A percentile compares a stretch with the other conserved stretches of the same genome.
Evolutionary conservation across 2,797 vertebrate species (phyloP).

Genomic region (Phrynocephalus guinanensis): DNA sequence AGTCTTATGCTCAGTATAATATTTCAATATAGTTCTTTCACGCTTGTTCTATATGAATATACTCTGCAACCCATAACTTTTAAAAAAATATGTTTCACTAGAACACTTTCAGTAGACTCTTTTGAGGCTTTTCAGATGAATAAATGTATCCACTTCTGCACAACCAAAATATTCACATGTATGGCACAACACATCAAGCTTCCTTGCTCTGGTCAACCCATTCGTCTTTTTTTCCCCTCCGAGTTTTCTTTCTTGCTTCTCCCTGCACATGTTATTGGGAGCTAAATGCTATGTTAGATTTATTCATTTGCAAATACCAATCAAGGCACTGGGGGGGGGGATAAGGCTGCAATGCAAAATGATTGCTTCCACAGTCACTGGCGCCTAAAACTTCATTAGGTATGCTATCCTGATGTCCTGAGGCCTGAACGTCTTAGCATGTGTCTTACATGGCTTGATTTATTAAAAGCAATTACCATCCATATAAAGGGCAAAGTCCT

Average conservation of each 20-base stretch:
- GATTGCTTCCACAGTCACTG: constrained; percentile 1
- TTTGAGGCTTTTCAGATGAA: accelerated
- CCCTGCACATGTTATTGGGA: not conserved
- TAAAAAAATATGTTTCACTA: not conserved
- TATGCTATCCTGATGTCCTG: not conserved
- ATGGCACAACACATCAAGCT: not conserved
- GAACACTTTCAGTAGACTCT: not conserved
- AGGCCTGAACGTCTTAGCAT: not conserved
- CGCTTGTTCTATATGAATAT: accelerated
- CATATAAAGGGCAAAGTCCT: not conserved
- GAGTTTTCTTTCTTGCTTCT: not conserved
- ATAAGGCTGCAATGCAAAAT: not conserved
- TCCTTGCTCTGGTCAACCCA: not conserved
- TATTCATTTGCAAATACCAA: constrained; percentile 3
- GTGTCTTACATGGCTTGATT: constrained; percentile 1
- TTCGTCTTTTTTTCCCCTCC: not conserved
- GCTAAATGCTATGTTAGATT: not conserved
- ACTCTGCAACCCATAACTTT: not conserved
- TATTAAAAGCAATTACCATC: not conserved
- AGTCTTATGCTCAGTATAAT: not conserved
- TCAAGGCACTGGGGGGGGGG: not conserved
- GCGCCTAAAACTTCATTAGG: not conserved
- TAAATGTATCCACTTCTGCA: not conserved
- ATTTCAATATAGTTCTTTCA: not conserved
- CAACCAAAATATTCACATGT: not conserved